phyloP scores from a whole-genome alignment of 64 coral and sea anemone genomes.

The Acropora tenuis region DNA sequence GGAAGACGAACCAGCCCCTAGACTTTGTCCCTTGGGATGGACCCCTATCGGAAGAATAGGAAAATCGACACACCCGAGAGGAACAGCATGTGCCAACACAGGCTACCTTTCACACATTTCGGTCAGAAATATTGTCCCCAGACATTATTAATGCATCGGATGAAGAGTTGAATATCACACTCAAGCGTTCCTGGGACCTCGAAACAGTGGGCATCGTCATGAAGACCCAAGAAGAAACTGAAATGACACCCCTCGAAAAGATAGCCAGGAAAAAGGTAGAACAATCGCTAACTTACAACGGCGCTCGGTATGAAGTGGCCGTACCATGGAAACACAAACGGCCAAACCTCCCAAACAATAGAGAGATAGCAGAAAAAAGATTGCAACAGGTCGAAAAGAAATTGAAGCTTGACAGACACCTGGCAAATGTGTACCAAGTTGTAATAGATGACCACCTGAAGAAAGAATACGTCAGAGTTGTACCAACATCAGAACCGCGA shows the following conservation, averaged over 20 bases:
- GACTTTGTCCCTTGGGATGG: neutral
- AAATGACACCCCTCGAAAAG: neutral
- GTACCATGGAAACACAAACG: neutral
- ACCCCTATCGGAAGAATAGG: neutral
- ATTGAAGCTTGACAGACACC: neutral
- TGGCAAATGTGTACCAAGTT: neutral
- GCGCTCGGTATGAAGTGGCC: neutral
- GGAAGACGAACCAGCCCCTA: neutral
- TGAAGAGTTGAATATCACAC: no score
- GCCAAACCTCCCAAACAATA: neutral
- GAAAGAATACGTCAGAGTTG: neutral
- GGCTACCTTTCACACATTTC: no score
- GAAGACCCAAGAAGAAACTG: neutral
- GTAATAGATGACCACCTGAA: neutral
- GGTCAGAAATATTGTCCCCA: no score
- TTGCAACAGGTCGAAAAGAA: neutral
- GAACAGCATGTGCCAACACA: no score
- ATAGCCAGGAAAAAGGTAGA: neutral
- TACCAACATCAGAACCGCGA: neutral
- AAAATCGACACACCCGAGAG: neutral
- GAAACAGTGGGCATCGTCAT: neutral
- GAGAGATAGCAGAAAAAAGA: neutral
- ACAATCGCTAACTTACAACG: neutral
- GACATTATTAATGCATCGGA: no score
- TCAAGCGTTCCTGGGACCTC: neutral